These are phyloP conservation scores for Macquaria australasica DNA, from an alignment of 2,113 vertebrate genomes.

Conservation along the genomic window DNA sequence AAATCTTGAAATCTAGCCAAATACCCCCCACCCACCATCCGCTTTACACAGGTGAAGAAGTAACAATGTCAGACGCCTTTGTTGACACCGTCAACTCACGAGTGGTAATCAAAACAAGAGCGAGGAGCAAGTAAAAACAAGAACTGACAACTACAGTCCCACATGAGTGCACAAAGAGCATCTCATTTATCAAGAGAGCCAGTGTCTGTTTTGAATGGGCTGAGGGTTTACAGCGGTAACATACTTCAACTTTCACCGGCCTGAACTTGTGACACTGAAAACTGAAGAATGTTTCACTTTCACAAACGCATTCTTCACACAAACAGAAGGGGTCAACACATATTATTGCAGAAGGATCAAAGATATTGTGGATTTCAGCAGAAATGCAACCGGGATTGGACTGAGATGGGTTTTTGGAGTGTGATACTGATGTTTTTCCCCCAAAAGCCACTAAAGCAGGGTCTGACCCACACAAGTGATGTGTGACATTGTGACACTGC, in stretches of 20 bases:
- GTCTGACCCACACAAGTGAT: too few relatives aligned
- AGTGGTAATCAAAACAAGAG: conserved; percentile 40
- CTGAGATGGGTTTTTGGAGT: not conserved
- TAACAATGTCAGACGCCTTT: conserved; percentile 44
- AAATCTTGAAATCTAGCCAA: conserved; percentile 30
- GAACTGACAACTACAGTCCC: conserved; percentile 20
- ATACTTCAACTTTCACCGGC: conserved; percentile 29
- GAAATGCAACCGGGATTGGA: not conserved
- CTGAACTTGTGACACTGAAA: conserved; percentile 49
- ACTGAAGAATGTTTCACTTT: conserved; percentile 34
- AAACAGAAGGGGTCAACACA: not conserved
- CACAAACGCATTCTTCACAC: conserved; percentile 20
- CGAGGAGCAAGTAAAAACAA: conserved; percentile 54
- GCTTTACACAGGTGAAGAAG: conserved; percentile 49
- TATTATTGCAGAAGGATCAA: not conserved
- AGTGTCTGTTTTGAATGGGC: not conserved
- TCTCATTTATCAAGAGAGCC: conserved; percentile 10
- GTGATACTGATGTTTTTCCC: not conserved
- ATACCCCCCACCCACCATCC: not conserved
- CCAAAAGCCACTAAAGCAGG: too few relatives aligned
- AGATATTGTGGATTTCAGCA: not conserved
- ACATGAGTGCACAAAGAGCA: conserved; percentile 19
- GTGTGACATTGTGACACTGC: too few relatives aligned
- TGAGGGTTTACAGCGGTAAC: not conserved
- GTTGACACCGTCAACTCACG: conserved; percentile 42